Conservation (phyloP, 1,140 invertebrate species). For the Diachasma alloeum region DNA sequence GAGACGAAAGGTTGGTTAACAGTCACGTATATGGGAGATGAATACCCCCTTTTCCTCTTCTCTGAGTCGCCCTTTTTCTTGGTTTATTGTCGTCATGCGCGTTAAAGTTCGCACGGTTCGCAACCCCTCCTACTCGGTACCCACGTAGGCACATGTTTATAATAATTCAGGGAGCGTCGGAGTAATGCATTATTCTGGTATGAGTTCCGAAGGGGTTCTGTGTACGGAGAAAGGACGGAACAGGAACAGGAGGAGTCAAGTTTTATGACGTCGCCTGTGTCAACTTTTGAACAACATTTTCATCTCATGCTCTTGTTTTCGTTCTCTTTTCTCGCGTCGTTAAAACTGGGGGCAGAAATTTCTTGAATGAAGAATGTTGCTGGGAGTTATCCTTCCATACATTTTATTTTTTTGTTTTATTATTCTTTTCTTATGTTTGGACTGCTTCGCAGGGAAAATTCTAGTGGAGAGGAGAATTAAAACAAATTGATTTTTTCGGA, state of each 20-base stretch:
- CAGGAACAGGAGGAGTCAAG: not conserved
- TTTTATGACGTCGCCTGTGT: constrained; percentile 14
- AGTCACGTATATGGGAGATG: constrained; percentile 9
- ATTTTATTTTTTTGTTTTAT: too few relatives aligned
- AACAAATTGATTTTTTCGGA: too few relatives aligned
- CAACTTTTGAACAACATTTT: constrained; percentile 34
- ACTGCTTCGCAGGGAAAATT: too few relatives aligned
- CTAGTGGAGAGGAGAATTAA: too few relatives aligned
- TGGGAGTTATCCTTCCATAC: too few relatives aligned
- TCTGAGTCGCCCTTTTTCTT: not conserved
- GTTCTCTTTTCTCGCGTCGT: not conserved
- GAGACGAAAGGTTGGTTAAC: not conserved
- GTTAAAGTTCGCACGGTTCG: not conserved
- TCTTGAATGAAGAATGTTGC: too few relatives aligned
- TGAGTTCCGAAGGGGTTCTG: constrained; percentile 4
- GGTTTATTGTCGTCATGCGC: constrained; percentile 7
- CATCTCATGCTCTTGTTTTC: constrained; percentile 12
- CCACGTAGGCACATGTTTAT: constrained; percentile 52
- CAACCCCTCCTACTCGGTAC: constrained; percentile 14
- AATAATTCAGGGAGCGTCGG: constrained; percentile 54
- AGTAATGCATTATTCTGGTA: constrained; percentile 49
- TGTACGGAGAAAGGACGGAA: not conserved
- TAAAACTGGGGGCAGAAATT: too few relatives aligned
- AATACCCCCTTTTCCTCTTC: not conserved
- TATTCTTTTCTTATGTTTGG: too few relatives aligned